Conservation (phyloP, 2,113 vertebrate genomes). For the Gobius niger region DNA sequence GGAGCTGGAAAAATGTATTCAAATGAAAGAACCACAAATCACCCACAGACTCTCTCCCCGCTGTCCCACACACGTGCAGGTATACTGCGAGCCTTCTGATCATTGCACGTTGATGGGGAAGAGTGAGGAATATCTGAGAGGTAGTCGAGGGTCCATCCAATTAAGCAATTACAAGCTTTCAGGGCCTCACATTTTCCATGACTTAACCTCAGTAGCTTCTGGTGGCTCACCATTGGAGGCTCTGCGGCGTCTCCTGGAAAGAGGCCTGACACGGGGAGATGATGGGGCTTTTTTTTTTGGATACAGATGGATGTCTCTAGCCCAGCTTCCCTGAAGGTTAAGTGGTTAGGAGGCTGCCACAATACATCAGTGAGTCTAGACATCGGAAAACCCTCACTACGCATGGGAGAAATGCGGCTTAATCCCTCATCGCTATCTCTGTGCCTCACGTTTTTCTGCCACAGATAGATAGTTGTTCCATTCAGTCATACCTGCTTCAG, state of each 20-base stretch:
- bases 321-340: slow-evolving; percentile 30
- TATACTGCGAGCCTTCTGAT: slow-evolving; percentile 33
- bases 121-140: slow-evolving; percentile 38
- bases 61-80: slow-evolving; percentile 22
- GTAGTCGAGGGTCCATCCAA: slow-evolving; percentile 41
- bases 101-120: slow-evolving; percentile 32
- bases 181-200: slow-evolving; percentile 67
- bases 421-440: slow-evolving; percentile 28
- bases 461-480: neutral
- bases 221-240: slow-evolving; percentile 53
- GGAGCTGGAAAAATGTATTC: slow-evolving; percentile 46
- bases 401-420: slow-evolving; percentile 19
- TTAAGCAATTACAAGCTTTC: slow-evolving; percentile 68
- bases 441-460: neutral
- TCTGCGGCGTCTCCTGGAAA: slow-evolving; percentile 65
- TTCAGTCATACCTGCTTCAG: slow-evolving; percentile 13
- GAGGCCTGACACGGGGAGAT: slow-evolving; percentile 47
- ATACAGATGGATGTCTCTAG: slow-evolving; percentile 54
- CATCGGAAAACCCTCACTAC: slow-evolving; percentile 33
- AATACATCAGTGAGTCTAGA: slow-evolving; percentile 57
- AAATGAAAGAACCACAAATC: slow-evolving; percentile 58
- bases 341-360: slow-evolving; percentile 23
- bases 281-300: slow-evolving; percentile 43
- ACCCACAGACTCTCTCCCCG: slow-evolving; percentile 23
- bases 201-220: slow-evolving; percentile 58